Evolutionary conservation across 2,113 vertebrate genomes (phyloP).

Genomic region (Ctenomys sociabilis): DNA sequence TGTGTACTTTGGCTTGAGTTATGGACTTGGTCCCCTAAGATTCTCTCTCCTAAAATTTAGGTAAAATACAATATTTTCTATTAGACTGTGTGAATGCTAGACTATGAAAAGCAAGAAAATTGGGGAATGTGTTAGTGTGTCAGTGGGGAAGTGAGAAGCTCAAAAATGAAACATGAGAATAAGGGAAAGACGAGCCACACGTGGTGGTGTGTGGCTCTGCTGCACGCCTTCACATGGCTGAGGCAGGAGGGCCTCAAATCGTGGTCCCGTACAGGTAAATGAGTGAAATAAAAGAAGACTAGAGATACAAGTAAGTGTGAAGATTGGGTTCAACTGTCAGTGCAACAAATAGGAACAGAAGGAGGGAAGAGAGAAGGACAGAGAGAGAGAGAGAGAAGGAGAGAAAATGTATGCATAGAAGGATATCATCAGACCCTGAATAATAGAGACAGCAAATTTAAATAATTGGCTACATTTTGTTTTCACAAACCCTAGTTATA

Average conservation of each 20-base stretch:
- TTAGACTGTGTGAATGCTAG: neutral
- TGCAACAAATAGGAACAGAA: neutral
- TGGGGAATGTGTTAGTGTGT: neutral
- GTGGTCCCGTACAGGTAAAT: neutral
- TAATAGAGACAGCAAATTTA: neutral
- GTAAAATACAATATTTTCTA: neutral
- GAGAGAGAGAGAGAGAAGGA: neutral
- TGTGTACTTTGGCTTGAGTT: neutral
- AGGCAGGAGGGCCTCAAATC: neutral
- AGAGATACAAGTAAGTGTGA: neutral
- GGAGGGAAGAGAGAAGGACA: too few species aligned
- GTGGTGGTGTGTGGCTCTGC: too few species aligned
- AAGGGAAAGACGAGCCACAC: neutral
- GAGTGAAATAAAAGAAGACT: neutral
- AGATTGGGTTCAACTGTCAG: neutral
- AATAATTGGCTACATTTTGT: neutral
- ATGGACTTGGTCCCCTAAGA: neutral
- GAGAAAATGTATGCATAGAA: neutral
- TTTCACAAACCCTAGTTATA: neutral
- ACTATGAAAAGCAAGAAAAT: neutral
- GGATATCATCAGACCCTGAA: too few species aligned
- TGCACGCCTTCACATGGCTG: too few species aligned
- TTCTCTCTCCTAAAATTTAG: neutral
- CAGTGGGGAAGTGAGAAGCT: neutral
- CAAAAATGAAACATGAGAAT: neutral